phyloP scores from a whole-genome alignment of 2,888 invertebrate genomes.

The Andrena hattorfiana region DNA sequence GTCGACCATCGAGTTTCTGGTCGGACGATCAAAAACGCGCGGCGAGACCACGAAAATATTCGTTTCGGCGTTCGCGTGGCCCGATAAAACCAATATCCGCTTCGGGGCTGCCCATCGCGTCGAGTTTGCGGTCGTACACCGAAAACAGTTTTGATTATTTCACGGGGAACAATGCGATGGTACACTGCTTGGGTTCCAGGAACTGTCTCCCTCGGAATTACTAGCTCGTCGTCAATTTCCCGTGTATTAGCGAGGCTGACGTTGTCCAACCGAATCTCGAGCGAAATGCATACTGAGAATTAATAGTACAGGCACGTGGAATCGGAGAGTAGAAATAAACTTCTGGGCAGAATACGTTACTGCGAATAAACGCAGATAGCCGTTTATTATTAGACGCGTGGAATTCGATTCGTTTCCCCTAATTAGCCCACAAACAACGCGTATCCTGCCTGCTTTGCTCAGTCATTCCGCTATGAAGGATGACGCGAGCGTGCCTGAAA shows the following conservation, averaged over 20 bases:
- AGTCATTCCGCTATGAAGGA: slow-evolving; percentile 52
- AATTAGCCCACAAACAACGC: slow-evolving; percentile 55
- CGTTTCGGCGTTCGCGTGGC: slow-evolving; percentile 36
- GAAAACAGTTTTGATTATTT: slow-evolving; percentile 67
- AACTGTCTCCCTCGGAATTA: slow-evolving; percentile 60
- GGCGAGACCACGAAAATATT: slow-evolving; percentile 42
- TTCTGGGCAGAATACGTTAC: too few species aligned
- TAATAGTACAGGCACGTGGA: not conserved
- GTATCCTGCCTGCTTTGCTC: slow-evolving; percentile 48
- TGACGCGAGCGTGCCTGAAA: slow-evolving; percentile 9
- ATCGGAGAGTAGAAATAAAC: not conserved
- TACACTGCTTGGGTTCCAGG: slow-evolving; percentile 39
- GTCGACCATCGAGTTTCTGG: slow-evolving; percentile 37
- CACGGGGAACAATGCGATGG: slow-evolving; percentile 32
- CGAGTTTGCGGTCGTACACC: slow-evolving; percentile 28
- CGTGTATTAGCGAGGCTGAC: slow-evolving; percentile 8
- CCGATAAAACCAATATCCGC: slow-evolving; percentile 66
- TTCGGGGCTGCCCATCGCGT: slow-evolving; percentile 31
- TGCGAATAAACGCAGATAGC: too few species aligned
- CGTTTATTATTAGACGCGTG: slow-evolving; percentile 7
- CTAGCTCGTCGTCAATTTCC: slow-evolving; percentile 33
- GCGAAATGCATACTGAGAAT: not conserved
- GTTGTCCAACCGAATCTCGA: slow-evolving; percentile 19
- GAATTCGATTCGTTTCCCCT: slow-evolving; percentile 46
- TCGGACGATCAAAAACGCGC: slow-evolving; percentile 16